Evolutionary conservation across 2,113 vertebrate species (phyloP).

Genomic region (Podarcis muralis): DNA sequence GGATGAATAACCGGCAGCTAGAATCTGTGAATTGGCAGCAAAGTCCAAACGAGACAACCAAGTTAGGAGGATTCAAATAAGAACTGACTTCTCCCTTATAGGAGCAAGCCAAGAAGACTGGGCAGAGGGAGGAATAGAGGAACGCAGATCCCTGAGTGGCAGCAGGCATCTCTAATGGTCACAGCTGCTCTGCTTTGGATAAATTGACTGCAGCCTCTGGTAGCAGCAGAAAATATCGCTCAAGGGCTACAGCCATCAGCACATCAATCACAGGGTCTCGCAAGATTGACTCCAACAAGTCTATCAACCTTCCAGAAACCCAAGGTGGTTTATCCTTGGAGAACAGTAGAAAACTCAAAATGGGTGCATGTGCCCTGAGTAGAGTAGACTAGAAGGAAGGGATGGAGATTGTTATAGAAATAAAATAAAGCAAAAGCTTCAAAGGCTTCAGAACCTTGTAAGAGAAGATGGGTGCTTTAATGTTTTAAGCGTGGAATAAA

Average conservation of each 20-base stretch:
- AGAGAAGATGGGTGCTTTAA: not conserved
- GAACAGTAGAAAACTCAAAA: conserved; percentile 9
- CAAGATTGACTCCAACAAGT: not conserved
- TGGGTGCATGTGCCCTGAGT: too few relatives aligned
- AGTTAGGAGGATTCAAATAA: accelerated
- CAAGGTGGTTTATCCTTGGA: not conserved
- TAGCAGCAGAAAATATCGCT: not conserved
- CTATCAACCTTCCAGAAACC: conserved; percentile 14
- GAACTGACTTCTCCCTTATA: conserved; percentile 42
- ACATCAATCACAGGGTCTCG: not conserved
- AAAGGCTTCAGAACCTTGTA: conserved; percentile 18
- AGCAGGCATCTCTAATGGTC: not conserved
- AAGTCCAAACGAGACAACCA: conserved; percentile 45
- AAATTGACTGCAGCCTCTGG: not conserved
- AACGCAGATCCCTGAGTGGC: not conserved
- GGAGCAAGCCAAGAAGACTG: not conserved
- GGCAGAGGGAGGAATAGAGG: accelerated
- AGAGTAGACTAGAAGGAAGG: too few relatives aligned
- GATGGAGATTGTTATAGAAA: too few relatives aligned
- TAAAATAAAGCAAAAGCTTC: too few relatives aligned
- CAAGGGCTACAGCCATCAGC: not conserved
- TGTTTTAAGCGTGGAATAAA: not conserved
- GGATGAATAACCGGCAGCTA: accelerated
- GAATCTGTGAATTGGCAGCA: conserved; percentile 43
- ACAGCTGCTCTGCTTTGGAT: not conserved